Percentiles rank a stretch among this genome's conserved stretches.
phyloP scores from a whole-genome alignment of 2,113 vertebrate species.

The Tachysurus vachellii region DNA sequence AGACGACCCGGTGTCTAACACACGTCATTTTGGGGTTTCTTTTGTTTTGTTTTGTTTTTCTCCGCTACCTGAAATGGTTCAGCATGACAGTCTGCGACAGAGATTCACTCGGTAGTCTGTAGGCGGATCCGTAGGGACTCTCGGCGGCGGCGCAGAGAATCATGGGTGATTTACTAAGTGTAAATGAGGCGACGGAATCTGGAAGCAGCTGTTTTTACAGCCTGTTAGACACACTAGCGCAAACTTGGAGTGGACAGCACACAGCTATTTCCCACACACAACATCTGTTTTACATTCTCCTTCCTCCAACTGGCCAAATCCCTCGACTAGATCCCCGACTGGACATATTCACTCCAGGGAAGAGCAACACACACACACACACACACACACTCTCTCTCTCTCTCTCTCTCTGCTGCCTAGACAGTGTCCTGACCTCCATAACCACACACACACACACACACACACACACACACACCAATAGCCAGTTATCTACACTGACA shows the following conservation, averaged over 20 bases:
- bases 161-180: constrained; percentile 62
- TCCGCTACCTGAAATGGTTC: neutral
- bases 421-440: constrained; percentile 17
- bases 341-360: constrained; percentile 49
- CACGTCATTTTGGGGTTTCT: no score
- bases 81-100: constrained; percentile 11
- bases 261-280: constrained; percentile 51
- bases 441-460: constrained; percentile 11
- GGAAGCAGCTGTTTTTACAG: constrained; percentile 63
- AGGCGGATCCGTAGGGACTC: constrained; percentile 36
- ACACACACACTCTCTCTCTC: neutral
- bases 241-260: constrained; percentile 54
- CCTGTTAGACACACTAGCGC: constrained; percentile 59
- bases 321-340: constrained; percentile 45
- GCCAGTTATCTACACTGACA: constrained; percentile 13
- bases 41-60: no score
- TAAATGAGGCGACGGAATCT: constrained; percentile 59
- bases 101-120: constrained; percentile 8
- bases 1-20: neutral
- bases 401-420: constrained; percentile 31
- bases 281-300: constrained; percentile 61
- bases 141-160: constrained; percentile 40
- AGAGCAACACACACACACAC: constrained; percentile 33
- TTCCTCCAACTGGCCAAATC: constrained; percentile 49
- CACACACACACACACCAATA: neutral